Evolutionary conservation across 2,797 vertebrate species (phyloP).

Genomic region (Micromesistius poutassou): DNA sequence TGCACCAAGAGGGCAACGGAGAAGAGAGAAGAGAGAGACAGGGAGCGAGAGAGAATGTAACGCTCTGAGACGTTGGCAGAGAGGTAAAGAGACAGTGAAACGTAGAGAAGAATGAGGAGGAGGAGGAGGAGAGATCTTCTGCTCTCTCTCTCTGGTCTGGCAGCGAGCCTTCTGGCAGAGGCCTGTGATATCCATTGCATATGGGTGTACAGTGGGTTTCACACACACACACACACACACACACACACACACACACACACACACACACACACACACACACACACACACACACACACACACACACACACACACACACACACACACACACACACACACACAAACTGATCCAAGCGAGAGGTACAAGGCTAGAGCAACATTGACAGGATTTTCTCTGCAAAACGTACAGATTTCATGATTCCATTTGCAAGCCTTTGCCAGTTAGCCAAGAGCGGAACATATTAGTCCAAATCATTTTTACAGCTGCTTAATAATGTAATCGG

Average conservation of each 20-base stretch:
- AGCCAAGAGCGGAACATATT: slow-evolving; percentile 45
- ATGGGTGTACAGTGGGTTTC: slow-evolving; percentile 39
- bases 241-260: slow-evolving; percentile 10
- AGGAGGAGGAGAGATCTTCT: slow-evolving; percentile 34
- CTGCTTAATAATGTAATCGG: slow-evolving; percentile 46
- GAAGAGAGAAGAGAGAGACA: not conserved
- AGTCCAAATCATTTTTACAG: slow-evolving; percentile 63
- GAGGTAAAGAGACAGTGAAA: not conserved
- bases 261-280: slow-evolving; percentile 6
- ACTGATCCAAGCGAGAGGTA: slow-evolving; percentile 12
- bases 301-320: slow-evolving; percentile 9
- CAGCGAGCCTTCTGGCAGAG: slow-evolving; percentile 54
- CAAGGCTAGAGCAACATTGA: slow-evolving; percentile 43
- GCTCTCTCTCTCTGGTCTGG: slow-evolving; percentile 52
- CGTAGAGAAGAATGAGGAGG: slow-evolving; percentile 38
- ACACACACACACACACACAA: slow-evolving; percentile 8
- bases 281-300: slow-evolving; percentile 8
- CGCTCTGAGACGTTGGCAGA: not conserved
- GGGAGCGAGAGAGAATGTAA: not conserved
- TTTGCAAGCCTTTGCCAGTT: slow-evolving; percentile 30
- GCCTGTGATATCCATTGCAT: slow-evolving; percentile 50
- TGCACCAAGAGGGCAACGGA: not conserved
- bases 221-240: slow-evolving; percentile 26
- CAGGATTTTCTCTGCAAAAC: not conserved
- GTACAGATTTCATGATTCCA: not conserved